These are phyloP conservation scores for Pituophis catenifer DNA, from an alignment of 2,113 vertebrate genomes.

Conservation along the genomic window DNA sequence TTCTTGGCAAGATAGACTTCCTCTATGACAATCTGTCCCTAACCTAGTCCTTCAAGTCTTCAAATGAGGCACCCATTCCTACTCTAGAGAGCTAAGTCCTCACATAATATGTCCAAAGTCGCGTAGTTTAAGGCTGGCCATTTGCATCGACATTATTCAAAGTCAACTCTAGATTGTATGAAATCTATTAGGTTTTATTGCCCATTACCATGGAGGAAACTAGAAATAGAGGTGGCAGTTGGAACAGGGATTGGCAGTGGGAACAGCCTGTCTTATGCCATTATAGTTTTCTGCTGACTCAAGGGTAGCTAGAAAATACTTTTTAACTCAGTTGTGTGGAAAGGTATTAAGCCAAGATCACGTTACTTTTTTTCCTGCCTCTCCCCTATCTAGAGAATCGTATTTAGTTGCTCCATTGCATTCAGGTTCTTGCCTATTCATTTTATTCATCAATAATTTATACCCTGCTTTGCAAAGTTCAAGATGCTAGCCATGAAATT, in stretches of 20 bases:
- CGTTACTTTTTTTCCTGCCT: accelerated
- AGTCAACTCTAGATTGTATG: neutral
- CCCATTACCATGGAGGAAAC: neutral
- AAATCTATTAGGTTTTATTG: neutral
- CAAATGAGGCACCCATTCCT: neutral
- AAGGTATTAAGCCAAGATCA: neutral
- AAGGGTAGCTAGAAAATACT: neutral
- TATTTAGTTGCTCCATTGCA: neutral
- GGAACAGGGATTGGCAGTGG: neutral
- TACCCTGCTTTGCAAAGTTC: neutral
- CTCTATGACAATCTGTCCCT: neutral
- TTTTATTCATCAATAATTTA: neutral
- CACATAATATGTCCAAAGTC: neutral
- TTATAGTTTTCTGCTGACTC: neutral
- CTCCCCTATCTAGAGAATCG: neutral
- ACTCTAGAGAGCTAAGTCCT: neutral
- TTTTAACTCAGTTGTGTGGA: neutral
- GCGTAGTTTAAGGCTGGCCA: neutral
- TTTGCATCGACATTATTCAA: neutral
- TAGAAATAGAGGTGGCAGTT: neutral
- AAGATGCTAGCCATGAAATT: neutral
- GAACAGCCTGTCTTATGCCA: neutral
- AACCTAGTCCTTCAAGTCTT: neutral
- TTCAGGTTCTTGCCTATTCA: neutral
- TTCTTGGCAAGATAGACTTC: neutral